Percentiles rank a stretch among this genome's conserved stretches.
Conservation (phyloP, 2,888 invertebrate species). For the Palloptera scutellata region DNA sequence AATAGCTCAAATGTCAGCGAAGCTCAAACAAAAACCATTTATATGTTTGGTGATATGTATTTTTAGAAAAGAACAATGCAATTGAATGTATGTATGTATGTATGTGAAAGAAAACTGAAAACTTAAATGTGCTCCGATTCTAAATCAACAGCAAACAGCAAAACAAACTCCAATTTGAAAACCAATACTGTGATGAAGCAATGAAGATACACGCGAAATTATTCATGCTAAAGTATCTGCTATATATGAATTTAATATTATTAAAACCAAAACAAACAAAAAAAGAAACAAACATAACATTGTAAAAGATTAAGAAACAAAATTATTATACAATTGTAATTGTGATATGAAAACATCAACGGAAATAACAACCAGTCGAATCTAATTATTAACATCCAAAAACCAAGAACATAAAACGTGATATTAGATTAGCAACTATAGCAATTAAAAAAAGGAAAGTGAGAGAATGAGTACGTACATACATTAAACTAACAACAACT, state of each 20-base stretch:
- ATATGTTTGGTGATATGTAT: background rate
- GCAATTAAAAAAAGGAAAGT: slow-evolving; percentile 33
- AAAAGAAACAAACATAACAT: too few species aligned
- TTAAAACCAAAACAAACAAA: too few species aligned
- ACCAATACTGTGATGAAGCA: slow-evolving; percentile 6
- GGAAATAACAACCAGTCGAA: slow-evolving; percentile 5
- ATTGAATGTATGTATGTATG: slow-evolving; percentile 1
- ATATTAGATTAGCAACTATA: slow-evolving; percentile 28
- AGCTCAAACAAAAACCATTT: slow-evolving; percentile 23
- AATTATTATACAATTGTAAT: slow-evolving; percentile 10
- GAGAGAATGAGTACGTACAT: too few species aligned
- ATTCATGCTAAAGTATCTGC: background rate
- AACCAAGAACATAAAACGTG: slow-evolving; percentile 25
- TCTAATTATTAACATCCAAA: slow-evolving; percentile 17
- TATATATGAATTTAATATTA: background rate
- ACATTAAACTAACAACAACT: too few species aligned
- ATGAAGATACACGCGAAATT: background rate
- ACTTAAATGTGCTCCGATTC: background rate
- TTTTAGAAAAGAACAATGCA: background rate
- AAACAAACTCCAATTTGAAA: background rate
- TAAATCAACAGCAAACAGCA: background rate
- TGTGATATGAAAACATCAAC: slow-evolving; percentile 6
- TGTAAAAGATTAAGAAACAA: slow-evolving; percentile 19
- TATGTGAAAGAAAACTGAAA: slow-evolving; percentile 3
- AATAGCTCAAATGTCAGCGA: slow-evolving; percentile 30